Base-by-base conservation (phyloP, 2,113 vertebrate genomes). In the Gopherus evgoodei region DNA sequence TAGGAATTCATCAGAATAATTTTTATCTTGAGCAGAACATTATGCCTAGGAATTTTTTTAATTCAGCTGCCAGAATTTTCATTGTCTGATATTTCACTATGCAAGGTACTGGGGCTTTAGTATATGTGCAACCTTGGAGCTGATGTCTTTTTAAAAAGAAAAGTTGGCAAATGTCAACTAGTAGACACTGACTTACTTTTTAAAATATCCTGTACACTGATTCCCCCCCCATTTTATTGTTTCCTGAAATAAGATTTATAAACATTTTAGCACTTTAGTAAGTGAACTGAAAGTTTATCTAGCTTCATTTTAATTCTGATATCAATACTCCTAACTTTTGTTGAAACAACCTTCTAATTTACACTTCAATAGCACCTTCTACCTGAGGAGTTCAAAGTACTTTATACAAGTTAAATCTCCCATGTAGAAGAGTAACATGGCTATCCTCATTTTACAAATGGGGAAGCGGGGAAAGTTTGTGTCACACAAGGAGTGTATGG, bases 301-400 rank as follows among this genome's bases (percentile, higher is more conserved):
- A 44, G 35, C 35, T 94, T 87, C 62, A 82, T 92, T 91, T 87
- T 65, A 90, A 85, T 50, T 69, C 49, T 54, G 54, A 90, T 83
- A 65, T 42, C 79, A 83, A 83, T 86, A 79, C 52, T 84, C 80
- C 44, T 47, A 81, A 53, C 76, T 88, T 81, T 47, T 87, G 79
- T 88, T 80, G 62, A 57, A 65, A 83, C 50, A 82, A 87, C 56
- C 49, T 56, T 56, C n/a, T 72, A 88, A 83, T 83, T 80, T 88
- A 81, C 53, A 75, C 42, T 89, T 90, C 44, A 83, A 59, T 85
- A 42, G 50, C 16, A 11, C 17, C 29, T 79, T 84, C 81, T 44
- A 42, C 76, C 89, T 47, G 56, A 19, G 47, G 57, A 87, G 44
- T 83, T 69, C 50, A 92, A 84, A 69, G 62, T 72, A 44, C 54